Conservation (phyloP, 2,888 invertebrate genomes). For the Euplagia quadripunctaria region DNA sequence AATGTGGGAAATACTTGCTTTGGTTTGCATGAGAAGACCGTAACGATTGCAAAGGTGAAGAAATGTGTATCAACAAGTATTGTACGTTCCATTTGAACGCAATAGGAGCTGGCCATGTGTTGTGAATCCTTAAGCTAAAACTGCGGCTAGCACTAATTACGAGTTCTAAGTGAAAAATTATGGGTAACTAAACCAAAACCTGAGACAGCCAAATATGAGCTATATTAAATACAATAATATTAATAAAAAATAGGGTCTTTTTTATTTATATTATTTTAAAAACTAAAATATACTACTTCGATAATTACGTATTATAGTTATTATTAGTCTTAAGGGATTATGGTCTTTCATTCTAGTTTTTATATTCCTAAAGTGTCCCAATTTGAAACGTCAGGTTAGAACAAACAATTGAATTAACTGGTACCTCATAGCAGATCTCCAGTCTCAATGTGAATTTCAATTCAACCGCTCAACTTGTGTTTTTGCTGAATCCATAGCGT, state of each 20-base stretch:
- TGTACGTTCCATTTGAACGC: neutral
- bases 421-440: constrained; percentile 29
- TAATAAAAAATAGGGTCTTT: too few relatives aligned
- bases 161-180: too few relatives aligned
- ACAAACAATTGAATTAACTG: constrained; percentile 49
- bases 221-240: too few relatives aligned
- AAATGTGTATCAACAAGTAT: neutral
- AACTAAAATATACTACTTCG: too few relatives aligned
- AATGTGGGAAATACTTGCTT: neutral
- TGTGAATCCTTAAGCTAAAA: too few relatives aligned
- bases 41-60: neutral
- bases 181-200: too few relatives aligned
- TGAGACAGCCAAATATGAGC: too few relatives aligned
- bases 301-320: too few relatives aligned
- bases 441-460: constrained; percentile 56
- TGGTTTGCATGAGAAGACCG: neutral
- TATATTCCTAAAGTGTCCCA: neutral
- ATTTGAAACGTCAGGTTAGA: neutral
- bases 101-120: too few relatives aligned
- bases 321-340: too few relatives aligned
- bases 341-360: neutral
- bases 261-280: too few relatives aligned
- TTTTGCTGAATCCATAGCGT: constrained; percentile 17
- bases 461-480: constrained; percentile 24
- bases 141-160: too few relatives aligned